phyloP scores from a whole-genome alignment of 2,797 vertebrate genomes.

The Sebastes aleutianus region DNA sequence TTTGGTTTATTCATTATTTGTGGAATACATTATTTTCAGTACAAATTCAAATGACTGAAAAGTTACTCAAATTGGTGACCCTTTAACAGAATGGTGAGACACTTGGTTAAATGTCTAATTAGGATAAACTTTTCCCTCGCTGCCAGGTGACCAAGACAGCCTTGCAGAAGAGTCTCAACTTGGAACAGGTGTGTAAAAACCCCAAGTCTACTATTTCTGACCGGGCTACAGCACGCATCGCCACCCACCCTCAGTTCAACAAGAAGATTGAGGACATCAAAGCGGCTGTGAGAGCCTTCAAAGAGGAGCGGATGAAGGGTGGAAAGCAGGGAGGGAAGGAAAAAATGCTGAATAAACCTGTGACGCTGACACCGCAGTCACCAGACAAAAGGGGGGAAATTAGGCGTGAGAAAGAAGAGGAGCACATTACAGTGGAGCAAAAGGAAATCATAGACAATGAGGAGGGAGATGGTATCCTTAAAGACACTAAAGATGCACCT shows the following conservation, averaged over 20 bases:
- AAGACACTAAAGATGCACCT: conserved; percentile 4
- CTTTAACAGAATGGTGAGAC: background rate
- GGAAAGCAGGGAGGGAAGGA: background rate
- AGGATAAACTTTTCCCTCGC: background rate
- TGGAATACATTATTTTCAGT: background rate
- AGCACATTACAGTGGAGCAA: background rate
- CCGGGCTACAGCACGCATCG: conserved; percentile 88
- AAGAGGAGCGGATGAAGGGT: conserved; percentile 66
- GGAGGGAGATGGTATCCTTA: background rate
- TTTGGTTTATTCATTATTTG: background rate
- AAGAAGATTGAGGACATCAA: conserved; percentile 87
- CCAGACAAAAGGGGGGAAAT: background rate
- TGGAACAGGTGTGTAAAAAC: conserved; percentile 89
- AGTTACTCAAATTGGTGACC: background rate
- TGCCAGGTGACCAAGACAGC: conserved; percentile 88
- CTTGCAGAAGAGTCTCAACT: conserved; percentile 86
- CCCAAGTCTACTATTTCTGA: conserved; percentile 83
- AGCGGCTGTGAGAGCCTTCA: conserved; percentile 78
- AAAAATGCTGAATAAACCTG: conserved; percentile 23
- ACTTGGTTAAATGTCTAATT: background rate
- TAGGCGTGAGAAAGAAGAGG: background rate
- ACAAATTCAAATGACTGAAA: background rate
- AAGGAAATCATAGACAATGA: conserved; percentile 1
- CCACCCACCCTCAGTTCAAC: conserved; percentile 87
- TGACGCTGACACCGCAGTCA: background rate